phyloP scores from a whole-genome alignment of 2,797 vertebrate species.

The Lophius americanus region DNA sequence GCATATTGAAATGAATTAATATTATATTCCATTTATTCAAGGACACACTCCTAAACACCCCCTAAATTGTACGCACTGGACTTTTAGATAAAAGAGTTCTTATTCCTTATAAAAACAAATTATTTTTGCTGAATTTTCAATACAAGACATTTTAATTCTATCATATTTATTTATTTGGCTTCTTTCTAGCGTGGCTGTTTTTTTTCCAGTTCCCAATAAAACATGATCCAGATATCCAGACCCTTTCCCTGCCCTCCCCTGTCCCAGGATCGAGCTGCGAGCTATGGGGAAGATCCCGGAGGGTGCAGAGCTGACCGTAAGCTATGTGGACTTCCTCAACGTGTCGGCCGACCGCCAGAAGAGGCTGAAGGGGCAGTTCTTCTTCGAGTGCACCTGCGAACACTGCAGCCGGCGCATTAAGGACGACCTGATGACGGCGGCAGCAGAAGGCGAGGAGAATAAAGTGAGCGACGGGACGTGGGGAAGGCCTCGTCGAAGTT shows the following conservation, averaged over 20 bases:
- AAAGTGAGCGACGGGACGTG: conserved; percentile 77
- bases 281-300: conserved; percentile 84
- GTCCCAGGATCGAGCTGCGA: conserved; percentile 90
- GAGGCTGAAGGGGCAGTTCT: conserved; percentile 88
- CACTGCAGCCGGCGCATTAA: conserved; percentile 87
- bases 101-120: too few species aligned
- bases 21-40: too few species aligned
- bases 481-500: neutral
- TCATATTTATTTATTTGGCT: too few species aligned
- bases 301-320: conserved; percentile 90
- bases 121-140: too few species aligned
- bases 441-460: conserved; percentile 73
- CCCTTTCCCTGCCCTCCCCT: conserved; percentile 44
- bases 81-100: too few species aligned
- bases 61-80: too few species aligned
- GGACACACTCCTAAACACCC: too few species aligned
- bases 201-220: too few species aligned
- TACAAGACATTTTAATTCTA: too few species aligned
- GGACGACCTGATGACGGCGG: conserved; percentile 87
- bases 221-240: neutral
- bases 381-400: conserved; percentile 89
- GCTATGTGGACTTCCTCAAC: conserved; percentile 92
- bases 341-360: conserved; percentile 86
- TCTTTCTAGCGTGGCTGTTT: too few species aligned
- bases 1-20: too few species aligned